These are phyloP conservation scores for Pygoscelis adeliae DNA, from an alignment of 2,113 vertebrate species.

Conservation along the genomic window DNA sequence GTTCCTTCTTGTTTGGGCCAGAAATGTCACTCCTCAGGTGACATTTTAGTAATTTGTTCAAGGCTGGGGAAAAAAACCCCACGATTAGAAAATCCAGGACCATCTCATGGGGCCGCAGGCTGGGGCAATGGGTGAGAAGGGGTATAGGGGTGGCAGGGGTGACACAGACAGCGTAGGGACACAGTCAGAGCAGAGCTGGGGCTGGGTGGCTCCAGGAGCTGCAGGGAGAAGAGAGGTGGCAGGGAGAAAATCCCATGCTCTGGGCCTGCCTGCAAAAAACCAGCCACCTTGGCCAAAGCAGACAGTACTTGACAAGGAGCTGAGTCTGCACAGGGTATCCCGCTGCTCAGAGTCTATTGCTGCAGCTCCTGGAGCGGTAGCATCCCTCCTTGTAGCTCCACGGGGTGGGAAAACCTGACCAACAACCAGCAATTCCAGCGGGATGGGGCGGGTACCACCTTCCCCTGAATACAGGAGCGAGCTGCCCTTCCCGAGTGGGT, in stretches of 20 bases:
- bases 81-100: not conserved
- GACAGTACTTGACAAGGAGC: not conserved
- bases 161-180: not conserved
- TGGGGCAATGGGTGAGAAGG: not conserved
- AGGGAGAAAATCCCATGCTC: not conserved
- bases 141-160: too few relatives aligned
- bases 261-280: not conserved
- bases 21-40: not conserved
- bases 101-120: not conserved
- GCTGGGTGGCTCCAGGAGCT: not conserved
- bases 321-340: not conserved
- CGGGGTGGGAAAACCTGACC: not conserved
- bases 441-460: not conserved
- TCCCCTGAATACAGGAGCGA: not conserved
- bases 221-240: too few relatives aligned
- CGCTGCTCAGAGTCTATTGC: not conserved
- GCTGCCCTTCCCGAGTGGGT: not conserved
- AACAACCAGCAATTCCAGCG: not conserved
- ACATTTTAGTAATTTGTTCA: not conserved
- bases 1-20: not conserved
- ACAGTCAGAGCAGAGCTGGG: not conserved
- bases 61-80: rapidly evolving
- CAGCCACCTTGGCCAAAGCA: not conserved
- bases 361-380: not conserved
- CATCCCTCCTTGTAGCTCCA: not conserved